Percentiles rank a stretch among this genome's conserved stretches.
Conservation (phyloP, 2,888 invertebrate species). For the Colostygia pectinataria region DNA sequence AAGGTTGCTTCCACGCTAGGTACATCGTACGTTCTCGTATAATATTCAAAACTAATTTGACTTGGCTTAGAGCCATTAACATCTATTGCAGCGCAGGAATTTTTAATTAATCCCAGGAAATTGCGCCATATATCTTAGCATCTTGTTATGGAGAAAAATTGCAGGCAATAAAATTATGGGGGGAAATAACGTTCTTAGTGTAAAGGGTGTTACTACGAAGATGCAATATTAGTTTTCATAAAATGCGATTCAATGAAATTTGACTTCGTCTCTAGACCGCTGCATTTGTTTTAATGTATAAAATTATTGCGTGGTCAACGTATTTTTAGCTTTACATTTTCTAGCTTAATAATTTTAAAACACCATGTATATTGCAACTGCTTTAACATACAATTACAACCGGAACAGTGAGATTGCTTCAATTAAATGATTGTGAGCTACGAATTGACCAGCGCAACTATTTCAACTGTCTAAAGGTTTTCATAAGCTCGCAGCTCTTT, state of each 20-base stretch:
- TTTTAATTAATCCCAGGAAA: slow-evolving; percentile 32
- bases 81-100: slow-evolving; percentile 29
- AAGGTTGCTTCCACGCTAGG: background rate
- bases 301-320: too few species aligned
- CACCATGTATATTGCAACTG: slow-evolving; percentile 7
- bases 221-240: background rate
- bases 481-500: slow-evolving; percentile 36
- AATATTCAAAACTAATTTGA: slow-evolving; percentile 27
- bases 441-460: slow-evolving; percentile 38
- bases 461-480: slow-evolving; percentile 32
- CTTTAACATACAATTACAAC: slow-evolving; percentile 57
- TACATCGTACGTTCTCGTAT: slow-evolving; percentile 5
- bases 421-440: slow-evolving; percentile 69
- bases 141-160: slow-evolving; percentile 29
- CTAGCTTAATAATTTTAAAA: background rate
- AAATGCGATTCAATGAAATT: too few species aligned
- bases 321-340: background rate
- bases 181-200: slow-evolving; percentile 23
- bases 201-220: slow-evolving; percentile 3
- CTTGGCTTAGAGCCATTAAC: slow-evolving; percentile 29
- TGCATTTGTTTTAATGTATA: too few species aligned
- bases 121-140: slow-evolving; percentile 26
- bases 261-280: too few species aligned
- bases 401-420: slow-evolving; percentile 73
- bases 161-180: slow-evolving; percentile 26